Conservation (phyloP, 2,113 vertebrate genomes). For the Sebastes schlegelii region DNA sequence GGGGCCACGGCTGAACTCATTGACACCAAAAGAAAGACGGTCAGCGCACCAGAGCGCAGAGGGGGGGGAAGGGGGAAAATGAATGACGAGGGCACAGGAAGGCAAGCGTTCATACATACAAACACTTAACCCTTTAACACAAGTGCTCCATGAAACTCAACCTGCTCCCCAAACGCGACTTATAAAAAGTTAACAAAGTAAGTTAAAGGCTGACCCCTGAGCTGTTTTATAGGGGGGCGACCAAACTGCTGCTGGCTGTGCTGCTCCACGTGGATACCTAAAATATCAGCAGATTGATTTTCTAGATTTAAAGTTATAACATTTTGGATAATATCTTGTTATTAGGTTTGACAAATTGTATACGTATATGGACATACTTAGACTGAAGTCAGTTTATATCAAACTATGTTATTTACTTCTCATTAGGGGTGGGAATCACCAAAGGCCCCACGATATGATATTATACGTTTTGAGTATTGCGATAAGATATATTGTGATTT, state of each 20-base stretch:
- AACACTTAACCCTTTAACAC: conserved; percentile 27
- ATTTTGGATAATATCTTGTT: no score
- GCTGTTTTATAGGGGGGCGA: conserved; percentile 26
- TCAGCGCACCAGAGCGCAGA: conserved; percentile 6
- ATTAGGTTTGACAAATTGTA: no score
- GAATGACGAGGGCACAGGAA: conserved; percentile 22
- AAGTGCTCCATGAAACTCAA: conserved; percentile 42
- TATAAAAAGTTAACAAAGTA: conserved; percentile 47
- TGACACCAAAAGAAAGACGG: conserved; percentile 62
- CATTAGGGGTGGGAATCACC: no score
- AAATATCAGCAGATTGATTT: neutral
- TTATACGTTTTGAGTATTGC: no score
- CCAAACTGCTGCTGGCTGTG: conserved; percentile 5
- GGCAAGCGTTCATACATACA: conserved; percentile 14
- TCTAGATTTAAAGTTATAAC: no score
- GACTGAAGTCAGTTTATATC: no score
- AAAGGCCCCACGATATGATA: no score
- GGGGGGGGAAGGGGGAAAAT: neutral
- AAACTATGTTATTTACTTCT: no score
- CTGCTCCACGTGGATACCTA: neutral
- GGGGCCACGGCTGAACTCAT: conserved; percentile 63
- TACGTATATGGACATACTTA: no score
- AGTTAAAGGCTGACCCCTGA: conserved; percentile 33
- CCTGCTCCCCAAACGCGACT: conserved; percentile 26
- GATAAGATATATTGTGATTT: no score